Base-by-base conservation (phyloP, 2,888 invertebrate species). In the Scaptodrosophila latifasciaeformis region DNA sequence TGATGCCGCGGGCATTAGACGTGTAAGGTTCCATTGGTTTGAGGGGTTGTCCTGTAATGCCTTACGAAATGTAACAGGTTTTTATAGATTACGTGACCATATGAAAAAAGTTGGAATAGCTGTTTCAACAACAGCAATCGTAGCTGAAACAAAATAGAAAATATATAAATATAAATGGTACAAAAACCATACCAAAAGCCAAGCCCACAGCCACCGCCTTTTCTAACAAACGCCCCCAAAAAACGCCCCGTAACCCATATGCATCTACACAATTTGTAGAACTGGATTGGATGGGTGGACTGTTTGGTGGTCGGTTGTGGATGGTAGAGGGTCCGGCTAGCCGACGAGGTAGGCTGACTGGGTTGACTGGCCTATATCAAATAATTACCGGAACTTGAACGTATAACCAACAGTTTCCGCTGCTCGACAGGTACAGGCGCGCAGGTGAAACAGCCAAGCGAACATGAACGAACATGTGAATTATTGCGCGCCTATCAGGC, bases 1-100 rank as follows among this genome's bases (percentile, higher is more conserved):
- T 24, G 24, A 24, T 7, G 24, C 24, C 24, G 24, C 24, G 13
- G 37, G 17, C 17, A 37, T 37, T 37, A 13, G 18, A 17, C 10
- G 7, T 13, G 37, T 5, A 6, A 9, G 9, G 17, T 37, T 13
- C 13, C 2, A 9, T 37, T 18, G 10, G 1, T 1, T 13, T 17
- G 9, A 13, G 17, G 37, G 10, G 40, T 18, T 9, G 19, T n/a
- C n/a, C 19, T 6, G 19, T 10, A 6, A 10, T 9, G 30, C 31
- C 3, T 12, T 19, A 15, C 19, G 40, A 45, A 50, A 54, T 42
- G 70, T 72, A 72, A 72, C 74, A 75, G 74, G 76, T 74, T 75
- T 76, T 76, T 69, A 75, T 74, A 67, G 71, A 53, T 69, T 76
- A 76, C 75, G 76, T 75, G 75, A 76, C 74, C 71, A 59, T 57